Conservation (phyloP, 2,797 vertebrate genomes). For the Salarias fasciatus region DNA sequence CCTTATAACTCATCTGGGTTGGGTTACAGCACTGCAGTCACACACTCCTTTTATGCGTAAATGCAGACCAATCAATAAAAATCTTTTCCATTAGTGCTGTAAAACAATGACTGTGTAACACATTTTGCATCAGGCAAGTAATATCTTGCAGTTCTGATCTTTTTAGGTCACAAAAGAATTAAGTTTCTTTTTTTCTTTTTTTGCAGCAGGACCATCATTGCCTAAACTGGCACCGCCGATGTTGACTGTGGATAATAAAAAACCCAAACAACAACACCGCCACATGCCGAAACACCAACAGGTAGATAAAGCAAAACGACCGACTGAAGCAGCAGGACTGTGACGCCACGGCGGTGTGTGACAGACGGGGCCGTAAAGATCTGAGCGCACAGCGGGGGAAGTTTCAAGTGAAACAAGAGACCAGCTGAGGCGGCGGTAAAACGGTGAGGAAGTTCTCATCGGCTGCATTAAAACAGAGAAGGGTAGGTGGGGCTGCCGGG, state of each 20-base stretch:
- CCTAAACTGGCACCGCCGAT: constrained; percentile 42
- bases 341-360: constrained; percentile 66
- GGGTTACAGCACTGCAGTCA: constrained; percentile 53
- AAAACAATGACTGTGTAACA: constrained; percentile 49
- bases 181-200: constrained; percentile 22
- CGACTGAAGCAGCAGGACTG: constrained; percentile 69
- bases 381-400: constrained; percentile 51
- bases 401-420: constrained; percentile 56
- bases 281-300: constrained; percentile 63
- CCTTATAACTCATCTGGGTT: constrained; percentile 67
- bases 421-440: constrained; percentile 58
- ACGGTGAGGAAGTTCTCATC: constrained; percentile 62
- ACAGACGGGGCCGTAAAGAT: constrained; percentile 71
- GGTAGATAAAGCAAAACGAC: constrained; percentile 57
- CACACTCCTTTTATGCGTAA: constrained; percentile 50
- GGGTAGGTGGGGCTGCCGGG: constrained; percentile 26
- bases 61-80: constrained; percentile 63
- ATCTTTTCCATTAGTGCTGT: constrained; percentile 33
- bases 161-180: no score
- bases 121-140: constrained; percentile 40
- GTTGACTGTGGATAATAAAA: constrained; percentile 73
- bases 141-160: not conserved
- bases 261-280: constrained; percentile 43
- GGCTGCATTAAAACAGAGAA: constrained; percentile 38
- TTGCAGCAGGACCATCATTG: constrained; percentile 27